A percentile compares a stretch with the other conserved stretches of the same genome.
Evolutionary conservation across 2,113 vertebrate species (phyloP).

Genomic region (Herpailurus yagouaroundi): DNA sequence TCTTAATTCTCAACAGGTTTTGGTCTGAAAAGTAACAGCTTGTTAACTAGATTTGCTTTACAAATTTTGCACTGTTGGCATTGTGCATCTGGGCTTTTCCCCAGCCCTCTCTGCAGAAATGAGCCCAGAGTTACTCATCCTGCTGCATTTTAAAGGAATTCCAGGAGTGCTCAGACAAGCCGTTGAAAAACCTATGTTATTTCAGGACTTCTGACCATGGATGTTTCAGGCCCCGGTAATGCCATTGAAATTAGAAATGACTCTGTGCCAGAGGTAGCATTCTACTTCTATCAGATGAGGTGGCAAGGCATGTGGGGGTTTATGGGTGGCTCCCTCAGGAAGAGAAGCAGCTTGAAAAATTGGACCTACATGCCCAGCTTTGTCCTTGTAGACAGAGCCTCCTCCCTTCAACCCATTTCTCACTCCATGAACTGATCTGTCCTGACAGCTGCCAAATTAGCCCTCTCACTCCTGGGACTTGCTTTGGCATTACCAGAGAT

Average conservation of each 20-base stretch:
- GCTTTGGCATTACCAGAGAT: neutral
- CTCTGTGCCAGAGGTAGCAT: neutral
- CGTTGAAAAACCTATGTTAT: neutral
- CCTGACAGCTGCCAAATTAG: constrained; percentile 62
- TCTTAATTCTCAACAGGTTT: constrained; percentile 55
- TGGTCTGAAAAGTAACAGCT: constrained; percentile 72
- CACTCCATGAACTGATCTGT: constrained; percentile 49
- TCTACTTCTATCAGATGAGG: neutral
- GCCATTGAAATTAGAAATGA: constrained; percentile 14
- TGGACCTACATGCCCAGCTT: neutral
- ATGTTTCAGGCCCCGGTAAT: neutral
- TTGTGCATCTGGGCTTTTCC: constrained; percentile 61
- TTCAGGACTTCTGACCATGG: neutral
- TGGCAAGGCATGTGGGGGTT: neutral
- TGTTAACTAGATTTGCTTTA: constrained; percentile 67
- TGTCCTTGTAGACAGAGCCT: constrained; percentile 22
- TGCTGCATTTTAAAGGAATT: constrained; percentile 45
- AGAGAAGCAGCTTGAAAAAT: constrained; percentile 28
- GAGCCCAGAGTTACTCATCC: constrained; percentile 5
- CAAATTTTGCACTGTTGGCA: constrained; percentile 68
- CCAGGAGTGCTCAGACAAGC: constrained; percentile 40
- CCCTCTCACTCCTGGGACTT: constrained; percentile 32
- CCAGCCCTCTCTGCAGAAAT: constrained; percentile 55
- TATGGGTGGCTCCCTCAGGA: neutral
- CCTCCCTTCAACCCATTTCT: constrained; percentile 55